Percentiles rank a stretch among this genome's conserved stretches.
Evolutionary conservation across 2,888 invertebrate species (phyloP).

Genomic region (Boloria euphrosyne): DNA sequence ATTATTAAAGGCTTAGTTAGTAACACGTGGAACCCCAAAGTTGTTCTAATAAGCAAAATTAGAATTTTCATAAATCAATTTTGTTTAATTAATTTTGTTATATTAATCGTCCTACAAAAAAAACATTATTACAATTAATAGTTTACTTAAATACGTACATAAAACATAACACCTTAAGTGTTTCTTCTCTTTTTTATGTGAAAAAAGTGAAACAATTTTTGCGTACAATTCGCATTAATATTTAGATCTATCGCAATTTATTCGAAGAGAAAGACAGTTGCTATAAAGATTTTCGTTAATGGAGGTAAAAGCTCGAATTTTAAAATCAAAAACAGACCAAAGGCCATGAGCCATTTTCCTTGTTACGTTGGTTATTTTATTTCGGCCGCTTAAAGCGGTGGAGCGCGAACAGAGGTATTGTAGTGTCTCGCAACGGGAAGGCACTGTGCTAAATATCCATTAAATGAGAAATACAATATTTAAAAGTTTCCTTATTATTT

Average conservation of each 20-base stretch:
- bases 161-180: no score
- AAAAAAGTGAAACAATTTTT: no score
- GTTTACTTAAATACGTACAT: no score
- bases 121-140: no score
- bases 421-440: slow-evolving; percentile 17
- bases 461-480: slow-evolving; percentile 5
- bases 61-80: no score
- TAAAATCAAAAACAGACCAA: slow-evolving; percentile 28
- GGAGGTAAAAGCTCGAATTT: slow-evolving; percentile 20
- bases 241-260: slow-evolving; percentile 10
- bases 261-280: slow-evolving; percentile 7
- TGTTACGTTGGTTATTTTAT: slow-evolving; percentile 30
- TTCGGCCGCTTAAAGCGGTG: slow-evolving; percentile 29
- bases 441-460: slow-evolving; percentile 14
- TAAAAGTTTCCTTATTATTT: slow-evolving; percentile 9
- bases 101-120: no score
- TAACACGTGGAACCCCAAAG: no score
- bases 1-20: no score
- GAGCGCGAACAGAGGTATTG: slow-evolving; percentile 30
- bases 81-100: no score
- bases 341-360: slow-evolving; percentile 25
- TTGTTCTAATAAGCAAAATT: no score
- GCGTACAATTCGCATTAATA: no score
- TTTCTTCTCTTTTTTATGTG: no score
- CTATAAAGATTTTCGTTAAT: slow-evolving; percentile 26